phyloP scores from a whole-genome alignment of 2,888 invertebrate species.

The Metellina segmentata region DNA sequence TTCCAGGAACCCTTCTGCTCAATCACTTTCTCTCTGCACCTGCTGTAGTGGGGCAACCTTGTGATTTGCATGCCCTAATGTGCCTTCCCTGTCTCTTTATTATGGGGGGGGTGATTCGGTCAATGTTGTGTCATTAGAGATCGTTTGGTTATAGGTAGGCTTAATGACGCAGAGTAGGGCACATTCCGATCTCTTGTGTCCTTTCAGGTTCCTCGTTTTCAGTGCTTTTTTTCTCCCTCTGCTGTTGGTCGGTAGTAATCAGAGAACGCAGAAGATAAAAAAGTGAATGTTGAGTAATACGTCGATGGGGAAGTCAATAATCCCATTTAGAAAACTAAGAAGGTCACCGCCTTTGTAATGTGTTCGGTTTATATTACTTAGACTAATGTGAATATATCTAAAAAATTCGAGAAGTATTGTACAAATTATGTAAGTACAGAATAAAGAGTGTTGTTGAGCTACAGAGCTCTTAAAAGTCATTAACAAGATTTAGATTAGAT shows the following conservation, averaged over 20 bases:
- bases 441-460: no score
- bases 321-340: not conserved
- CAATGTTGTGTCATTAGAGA: conserved; percentile 47
- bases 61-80: conserved; percentile 60
- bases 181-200: conserved; percentile 10
- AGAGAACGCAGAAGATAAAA: conserved; percentile 7
- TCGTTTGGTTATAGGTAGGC: conserved; percentile 5
- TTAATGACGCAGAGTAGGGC: conserved; percentile 30
- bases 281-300: not conserved
- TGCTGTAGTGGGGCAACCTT: conserved; percentile 30
- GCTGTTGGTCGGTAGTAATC: not conserved
- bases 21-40: conserved; percentile 55
- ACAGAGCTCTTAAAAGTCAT: no score
- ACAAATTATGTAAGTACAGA: no score
- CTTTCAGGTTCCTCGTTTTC: not conserved
- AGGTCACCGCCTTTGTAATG: no score
- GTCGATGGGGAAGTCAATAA: conserved; percentile 3
- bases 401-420: no score
- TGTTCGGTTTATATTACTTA: no score
- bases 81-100: not conserved
- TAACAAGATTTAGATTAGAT: no score
- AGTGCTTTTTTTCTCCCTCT: not conserved
- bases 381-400: no score
- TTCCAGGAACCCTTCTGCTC: conserved; percentile 40
- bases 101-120: conserved; percentile 12